Evolutionary conservation across 2,797 vertebrate species (phyloP), one percentile per base, ranked within the genome.

Genomic region (Pantherophis alleghaniensis): DNA sequence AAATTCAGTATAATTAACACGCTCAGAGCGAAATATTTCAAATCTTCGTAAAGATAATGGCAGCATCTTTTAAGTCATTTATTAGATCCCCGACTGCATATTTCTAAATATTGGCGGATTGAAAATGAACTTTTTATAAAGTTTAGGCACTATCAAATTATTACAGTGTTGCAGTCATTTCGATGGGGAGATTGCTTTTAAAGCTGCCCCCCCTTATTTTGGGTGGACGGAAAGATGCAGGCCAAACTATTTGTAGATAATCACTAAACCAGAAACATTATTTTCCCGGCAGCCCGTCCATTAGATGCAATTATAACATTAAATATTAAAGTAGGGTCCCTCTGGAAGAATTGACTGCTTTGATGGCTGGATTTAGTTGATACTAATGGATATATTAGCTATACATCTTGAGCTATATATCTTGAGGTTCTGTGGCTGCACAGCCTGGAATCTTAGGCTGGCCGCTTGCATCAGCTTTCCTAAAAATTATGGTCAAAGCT

Each of bases 261-360:
- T 87, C 22, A 0, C 93, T 87, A 89, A 59, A 90, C 92, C 94
- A 55, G 94, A 94, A 96, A 96, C 94, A 96, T 95, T 95, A 94
- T 94, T 92, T 94, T 96, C 96, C 93, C 96, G 95, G 96, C 96
- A 94, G 95, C 95, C 87, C 92, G 88, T 93, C 97, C 97, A 98
- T 97, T 98, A 98, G 96, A 97, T 95, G 97, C 97, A 97, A 98
- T 98, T 97, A 97, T 95, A 94, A 91, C 93, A 98, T 99, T 97
- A 98, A 99, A 98, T 98, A 99, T 98, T 98, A 96, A 98, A 91
- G 96, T 96, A 89, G 93, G 74, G 94, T 97, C 95, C 83, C 95
- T 96, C 95, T 96, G 90, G 93, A 96, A 95, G 92, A 92, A 96
- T 94, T 92, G 96, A 96, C 94, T 94, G 92, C 96, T 95, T 66